Base-by-base conservation (phyloP, 2,113 vertebrate species). In the Merops nubicus region DNA sequence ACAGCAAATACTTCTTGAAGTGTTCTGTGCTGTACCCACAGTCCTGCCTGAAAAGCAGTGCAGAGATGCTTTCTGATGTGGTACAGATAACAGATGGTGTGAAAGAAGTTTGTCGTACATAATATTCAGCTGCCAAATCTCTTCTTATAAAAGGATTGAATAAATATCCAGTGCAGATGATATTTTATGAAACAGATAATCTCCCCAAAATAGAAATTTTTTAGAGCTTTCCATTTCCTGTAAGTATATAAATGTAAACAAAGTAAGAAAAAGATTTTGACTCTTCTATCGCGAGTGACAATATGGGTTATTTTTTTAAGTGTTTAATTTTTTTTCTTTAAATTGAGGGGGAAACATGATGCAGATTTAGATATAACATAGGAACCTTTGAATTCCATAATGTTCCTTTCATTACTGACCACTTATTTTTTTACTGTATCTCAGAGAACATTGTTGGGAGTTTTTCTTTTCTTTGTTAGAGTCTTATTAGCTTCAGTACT, bases 111-210 rank as follows among this genome's bases (percentile, higher is more conserved):
- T 93, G 91, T 94, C 88, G 93, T 77, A 94, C 54, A 77, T 95
- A 90, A 78, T 74, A 79, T 40, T 96, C 79, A 91, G 79, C 91
- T 97, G 93, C 89, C 93, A 95, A 95, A 91, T 91, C 74, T 84
- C 64, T 79, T 85, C 77, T 94, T 95, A 84, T 89, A 91, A 91
- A 94, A 93, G 62, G 79, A 84, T 94, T 97, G 68, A 94, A 85
- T 93, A 93, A 85, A 93, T 91, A 96, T 64, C 84, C 79, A 53
- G 8, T 57, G 26, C 85, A 88, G 93, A 80, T 92, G 67, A 90
- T 85, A 94, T 90, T 93, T 93, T 94, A 91, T 82, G 79, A 93
- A 96, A 95, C n/a, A 88, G 56, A 95, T 91, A 86, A 96, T 94
- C 75, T 95, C 36, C 38, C 31, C 13, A 73, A 97, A 95, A 95